These are phyloP conservation scores for Rotaria macrura DNA, from an alignment of 2,888 invertebrate species.

Conservation along the genomic window DNA sequence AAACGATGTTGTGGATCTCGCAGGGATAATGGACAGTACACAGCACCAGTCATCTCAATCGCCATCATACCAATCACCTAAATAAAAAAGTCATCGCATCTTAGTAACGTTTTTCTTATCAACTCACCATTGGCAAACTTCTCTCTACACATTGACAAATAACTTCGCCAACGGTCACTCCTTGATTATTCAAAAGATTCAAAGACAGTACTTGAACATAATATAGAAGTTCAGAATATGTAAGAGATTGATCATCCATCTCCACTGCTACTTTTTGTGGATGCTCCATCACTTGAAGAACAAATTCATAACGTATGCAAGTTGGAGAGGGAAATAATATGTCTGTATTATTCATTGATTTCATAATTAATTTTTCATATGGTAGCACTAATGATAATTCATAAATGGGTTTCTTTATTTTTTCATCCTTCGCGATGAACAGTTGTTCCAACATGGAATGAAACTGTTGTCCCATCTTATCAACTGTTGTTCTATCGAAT, in stretches of 20 bases:
- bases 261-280: not conserved
- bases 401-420: too few relatives aligned
- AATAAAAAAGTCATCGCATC: not conserved
- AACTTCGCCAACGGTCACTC: not conserved
- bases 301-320: not conserved
- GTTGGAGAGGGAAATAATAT: too few relatives aligned
- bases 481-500: too few relatives aligned
- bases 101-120: not conserved
- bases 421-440: too few relatives aligned
- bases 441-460: too few relatives aligned
- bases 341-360: too few relatives aligned
- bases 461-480: too few relatives aligned
- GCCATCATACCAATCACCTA: not conserved
- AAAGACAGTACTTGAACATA: not conserved
- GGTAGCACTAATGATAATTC: too few relatives aligned
- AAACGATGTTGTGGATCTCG: not conserved
- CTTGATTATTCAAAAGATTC: not conserved
- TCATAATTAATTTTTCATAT: too few relatives aligned
- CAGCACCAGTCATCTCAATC: not conserved
- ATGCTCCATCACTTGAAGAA: not conserved
- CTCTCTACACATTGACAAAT: not conserved
- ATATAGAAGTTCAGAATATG: not conserved
- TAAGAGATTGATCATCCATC: not conserved
- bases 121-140: not conserved
- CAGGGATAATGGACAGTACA: not conserved